Evolutionary conservation across 2,113 vertebrate species (phyloP).

Genomic region (Cervus canadensis): DNA sequence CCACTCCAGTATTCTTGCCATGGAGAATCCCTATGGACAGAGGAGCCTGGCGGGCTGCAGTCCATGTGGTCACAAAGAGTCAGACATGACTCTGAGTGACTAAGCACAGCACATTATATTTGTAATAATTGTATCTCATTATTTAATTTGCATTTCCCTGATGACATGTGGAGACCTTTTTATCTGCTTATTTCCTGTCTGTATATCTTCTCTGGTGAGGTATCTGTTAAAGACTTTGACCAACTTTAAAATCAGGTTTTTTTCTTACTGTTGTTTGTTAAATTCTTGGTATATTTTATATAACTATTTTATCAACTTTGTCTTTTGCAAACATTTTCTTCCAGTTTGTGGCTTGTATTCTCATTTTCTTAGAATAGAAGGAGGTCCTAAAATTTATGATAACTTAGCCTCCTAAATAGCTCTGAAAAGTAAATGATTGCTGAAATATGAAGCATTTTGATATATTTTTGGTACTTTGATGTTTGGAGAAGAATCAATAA

Average conservation of each 20-base stretch:
- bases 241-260: neutral
- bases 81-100: neutral
- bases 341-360: neutral
- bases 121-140: neutral
- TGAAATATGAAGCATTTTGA: neutral
- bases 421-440: constrained; percentile 10
- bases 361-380: neutral
- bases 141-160: neutral
- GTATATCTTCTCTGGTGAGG: neutral
- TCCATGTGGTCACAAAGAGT: neutral
- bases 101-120: neutral
- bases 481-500: neutral
- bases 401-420: neutral
- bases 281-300: neutral
- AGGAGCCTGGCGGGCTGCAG: neutral
- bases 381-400: neutral
- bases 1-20: neutral
- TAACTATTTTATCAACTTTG: neutral
- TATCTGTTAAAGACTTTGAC: neutral
- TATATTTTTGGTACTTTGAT: neutral
- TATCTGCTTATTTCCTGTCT: neutral
- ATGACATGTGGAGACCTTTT: neutral
- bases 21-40: neutral
- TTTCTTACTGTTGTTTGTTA: neutral
- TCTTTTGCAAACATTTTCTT: neutral